Evolutionary conservation across 2,113 vertebrate species (phyloP).

Genomic region (Sturnus vulgaris): DNA sequence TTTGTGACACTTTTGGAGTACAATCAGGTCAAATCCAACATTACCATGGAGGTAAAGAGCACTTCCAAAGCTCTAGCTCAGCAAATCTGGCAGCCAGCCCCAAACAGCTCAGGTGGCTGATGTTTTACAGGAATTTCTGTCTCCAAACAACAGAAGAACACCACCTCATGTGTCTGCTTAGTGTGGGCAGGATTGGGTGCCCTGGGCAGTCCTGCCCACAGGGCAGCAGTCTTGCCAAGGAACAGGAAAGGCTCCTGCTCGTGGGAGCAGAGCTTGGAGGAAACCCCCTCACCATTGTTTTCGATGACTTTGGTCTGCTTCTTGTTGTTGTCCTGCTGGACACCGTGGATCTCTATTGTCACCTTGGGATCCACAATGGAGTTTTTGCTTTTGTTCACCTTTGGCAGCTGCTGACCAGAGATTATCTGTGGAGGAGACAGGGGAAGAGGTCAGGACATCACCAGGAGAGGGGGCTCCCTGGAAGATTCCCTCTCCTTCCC

Average conservation of each 20-base stretch:
- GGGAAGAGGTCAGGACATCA: not conserved
- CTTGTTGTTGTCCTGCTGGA: constrained; percentile 77
- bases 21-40: not conserved
- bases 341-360: constrained; percentile 80
- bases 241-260: not conserved
- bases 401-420: constrained; percentile 94
- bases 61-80: not conserved
- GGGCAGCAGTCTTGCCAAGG: not conserved
- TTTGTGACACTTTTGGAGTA: not conserved
- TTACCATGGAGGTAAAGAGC: not conserved
- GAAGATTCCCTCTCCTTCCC: not conserved
- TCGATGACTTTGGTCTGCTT: constrained; percentile 82
- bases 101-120: not conserved
- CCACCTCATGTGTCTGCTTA: not conserved
- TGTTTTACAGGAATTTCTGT: not conserved
- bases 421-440: constrained; percentile 77
- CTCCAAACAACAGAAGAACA: not conserved
- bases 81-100: not conserved
- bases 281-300: constrained; percentile 81
- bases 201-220: not conserved
- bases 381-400: constrained; percentile 87
- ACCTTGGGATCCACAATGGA: constrained; percentile 94
- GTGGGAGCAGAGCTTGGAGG: not conserved
- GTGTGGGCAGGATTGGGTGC: not conserved
- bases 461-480: not conserved